Conservation (phyloP, 2,888 invertebrate genomes). For the Drosophila leonis region DNA sequence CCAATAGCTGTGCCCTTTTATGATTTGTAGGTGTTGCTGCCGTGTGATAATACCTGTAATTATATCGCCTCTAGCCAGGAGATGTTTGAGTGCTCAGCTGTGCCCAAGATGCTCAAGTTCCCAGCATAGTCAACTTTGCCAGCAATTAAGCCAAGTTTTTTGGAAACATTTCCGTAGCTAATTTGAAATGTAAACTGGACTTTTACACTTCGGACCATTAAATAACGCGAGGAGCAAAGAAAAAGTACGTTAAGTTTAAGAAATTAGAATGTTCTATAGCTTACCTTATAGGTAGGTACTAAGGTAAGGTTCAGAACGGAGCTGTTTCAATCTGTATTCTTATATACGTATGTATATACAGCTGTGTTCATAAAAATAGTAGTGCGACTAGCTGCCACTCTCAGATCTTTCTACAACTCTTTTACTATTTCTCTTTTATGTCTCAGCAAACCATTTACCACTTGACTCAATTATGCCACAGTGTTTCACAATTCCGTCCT, state of each 20-base stretch:
- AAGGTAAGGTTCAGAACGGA: too few relatives aligned
- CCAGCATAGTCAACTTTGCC: slow-evolving; percentile 15
- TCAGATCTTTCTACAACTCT: too few relatives aligned
- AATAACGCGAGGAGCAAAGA: background rate
- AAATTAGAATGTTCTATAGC: background rate
- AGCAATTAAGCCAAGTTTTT: slow-evolving; percentile 14
- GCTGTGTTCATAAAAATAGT: too few relatives aligned
- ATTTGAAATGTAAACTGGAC: slow-evolving; percentile 9
- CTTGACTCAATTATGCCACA: too few relatives aligned
- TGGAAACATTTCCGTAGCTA: background rate
- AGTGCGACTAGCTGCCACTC: too few relatives aligned
- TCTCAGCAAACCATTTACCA: too few relatives aligned
- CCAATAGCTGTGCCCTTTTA: slow-evolving; percentile 32
- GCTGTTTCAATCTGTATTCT: too few relatives aligned
- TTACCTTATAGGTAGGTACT: too few relatives aligned
- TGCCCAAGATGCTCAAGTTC: slow-evolving; percentile 34
- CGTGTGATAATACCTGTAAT: slow-evolving; percentile 58
- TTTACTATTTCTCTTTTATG: too few relatives aligned
- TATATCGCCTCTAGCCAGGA: slow-evolving; percentile 28
- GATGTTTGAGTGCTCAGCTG: slow-evolving; percentile 20
- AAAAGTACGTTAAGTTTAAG: background rate
- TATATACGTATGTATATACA: too few relatives aligned
- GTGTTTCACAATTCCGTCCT: background rate
- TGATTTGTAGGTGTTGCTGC: slow-evolving; percentile 66
- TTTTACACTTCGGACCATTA: background rate